Conservation (phyloP, 2,888 invertebrate genomes). For the Gerris lacustris region DNA sequence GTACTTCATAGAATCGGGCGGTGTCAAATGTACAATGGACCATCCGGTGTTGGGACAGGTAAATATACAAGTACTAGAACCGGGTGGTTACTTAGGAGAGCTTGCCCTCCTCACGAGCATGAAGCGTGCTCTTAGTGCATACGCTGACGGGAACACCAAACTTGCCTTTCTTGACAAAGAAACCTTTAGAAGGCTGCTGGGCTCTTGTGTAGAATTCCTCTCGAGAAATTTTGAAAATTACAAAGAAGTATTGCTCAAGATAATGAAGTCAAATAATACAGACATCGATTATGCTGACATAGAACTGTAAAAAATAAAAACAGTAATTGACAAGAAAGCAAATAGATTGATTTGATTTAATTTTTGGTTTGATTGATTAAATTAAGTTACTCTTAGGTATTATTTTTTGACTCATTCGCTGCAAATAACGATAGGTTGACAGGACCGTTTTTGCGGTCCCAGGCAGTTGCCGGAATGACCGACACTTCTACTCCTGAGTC, state of each 20-base stretch:
- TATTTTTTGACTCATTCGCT: too few relatives aligned
- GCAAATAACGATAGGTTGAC: too few relatives aligned
- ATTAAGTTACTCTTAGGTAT: too few relatives aligned
- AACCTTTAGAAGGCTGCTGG: background rate
- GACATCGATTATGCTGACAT: too few relatives aligned
- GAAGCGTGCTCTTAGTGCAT: constrained; percentile 84
- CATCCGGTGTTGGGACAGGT: constrained; percentile 45
- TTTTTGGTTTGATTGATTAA: too few relatives aligned
- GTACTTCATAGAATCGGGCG: constrained; percentile 93
- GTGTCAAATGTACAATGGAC: constrained; percentile 70
- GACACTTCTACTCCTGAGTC: too few relatives aligned
- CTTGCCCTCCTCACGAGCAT: constrained; percentile 91
- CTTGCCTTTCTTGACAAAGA: constrained; percentile 70
- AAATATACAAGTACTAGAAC: constrained; percentile 39
- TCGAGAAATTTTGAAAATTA: background rate
- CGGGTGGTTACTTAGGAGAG: constrained; percentile 86
- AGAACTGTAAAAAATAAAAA: too few relatives aligned
- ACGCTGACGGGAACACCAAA: constrained; percentile 72
- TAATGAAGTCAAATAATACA: too few relatives aligned
- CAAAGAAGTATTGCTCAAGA: background rate
- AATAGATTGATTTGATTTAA: too few relatives aligned
- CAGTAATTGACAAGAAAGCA: too few relatives aligned
- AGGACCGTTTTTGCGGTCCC: too few relatives aligned
- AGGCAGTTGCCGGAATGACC: too few relatives aligned
- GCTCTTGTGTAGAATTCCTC: background rate